Percentiles rank a stretch among this genome's conserved stretches.
Evolutionary conservation across 2,113 vertebrate species (phyloP).

Genomic region (Cyanistes caeruleus): DNA sequence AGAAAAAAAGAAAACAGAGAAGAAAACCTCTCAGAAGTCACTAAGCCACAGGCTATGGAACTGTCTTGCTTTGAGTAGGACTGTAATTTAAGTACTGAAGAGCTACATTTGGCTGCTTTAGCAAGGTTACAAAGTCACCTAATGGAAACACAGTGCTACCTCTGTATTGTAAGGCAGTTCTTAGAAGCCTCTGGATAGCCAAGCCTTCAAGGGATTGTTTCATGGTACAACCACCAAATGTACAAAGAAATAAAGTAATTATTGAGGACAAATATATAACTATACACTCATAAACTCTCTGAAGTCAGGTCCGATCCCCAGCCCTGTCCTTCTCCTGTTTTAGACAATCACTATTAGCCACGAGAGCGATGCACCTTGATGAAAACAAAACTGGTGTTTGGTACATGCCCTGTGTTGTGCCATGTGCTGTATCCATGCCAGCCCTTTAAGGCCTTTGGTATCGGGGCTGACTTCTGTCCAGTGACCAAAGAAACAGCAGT

Average conservation of each 20-base stretch:
- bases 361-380: neutral
- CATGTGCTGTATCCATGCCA: neutral
- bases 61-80: neutral
- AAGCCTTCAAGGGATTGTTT: neutral
- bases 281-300: neutral
- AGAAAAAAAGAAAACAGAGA: neutral
- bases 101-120: neutral
- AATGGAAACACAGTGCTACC: neutral
- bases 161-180: neutral
- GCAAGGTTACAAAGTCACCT: neutral
- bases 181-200: neutral
- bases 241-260: neutral
- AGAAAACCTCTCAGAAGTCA: neutral
- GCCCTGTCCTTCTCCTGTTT: neutral
- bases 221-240: neutral
- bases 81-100: conserved; percentile 1
- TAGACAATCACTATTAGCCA: neutral
- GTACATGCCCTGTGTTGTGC: neutral
- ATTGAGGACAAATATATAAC: neutral
- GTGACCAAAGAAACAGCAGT: neutral
- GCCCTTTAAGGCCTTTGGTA: neutral
- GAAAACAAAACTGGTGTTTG: neutral
- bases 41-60: neutral
- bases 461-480: fast-evolving
- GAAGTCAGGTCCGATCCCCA: neutral